A percentile compares a stretch with the other conserved stretches of the same genome.
Evolutionary conservation across 2,113 vertebrate species (phyloP).

Genomic region (Mystacornis crossleyi): DNA sequence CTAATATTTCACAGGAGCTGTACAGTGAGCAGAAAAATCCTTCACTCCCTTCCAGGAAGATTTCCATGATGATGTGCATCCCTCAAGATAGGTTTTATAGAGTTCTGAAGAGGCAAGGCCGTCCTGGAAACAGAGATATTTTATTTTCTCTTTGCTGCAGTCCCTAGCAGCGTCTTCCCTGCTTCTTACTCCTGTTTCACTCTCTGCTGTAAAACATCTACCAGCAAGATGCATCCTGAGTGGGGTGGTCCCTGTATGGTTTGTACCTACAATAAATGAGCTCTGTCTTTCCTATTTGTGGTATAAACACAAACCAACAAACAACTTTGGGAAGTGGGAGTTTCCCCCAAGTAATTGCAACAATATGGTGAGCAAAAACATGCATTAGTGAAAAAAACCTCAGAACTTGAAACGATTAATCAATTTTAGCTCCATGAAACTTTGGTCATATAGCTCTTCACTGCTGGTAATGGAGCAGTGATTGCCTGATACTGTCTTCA

Average conservation of each 20-base stretch:
- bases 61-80: not conserved
- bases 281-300: not conserved
- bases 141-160: not conserved
- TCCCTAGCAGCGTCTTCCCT: not conserved
- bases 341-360: not conserved
- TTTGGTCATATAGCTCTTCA: constrained; percentile 1
- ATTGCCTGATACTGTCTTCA: not conserved
- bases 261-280: not conserved
- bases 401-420: not conserved
- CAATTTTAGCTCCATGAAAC: constrained; percentile 19
- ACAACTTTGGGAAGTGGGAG: not conserved
- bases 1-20: not conserved
- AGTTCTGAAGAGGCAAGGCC: not conserved
- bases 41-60: not conserved
- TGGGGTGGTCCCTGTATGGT: not conserved
- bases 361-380: not conserved
- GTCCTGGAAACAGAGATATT: not conserved
- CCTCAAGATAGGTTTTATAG: not conserved
- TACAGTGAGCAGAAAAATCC: not conserved
- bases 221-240: not conserved
- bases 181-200: not conserved
- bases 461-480: not conserved
- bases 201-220: not conserved
- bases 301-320: not conserved
- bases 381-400: not conserved